Base-by-base conservation (phyloP, 2,113 vertebrate genomes). In the Mesoclemmys tuberculata region DNA sequence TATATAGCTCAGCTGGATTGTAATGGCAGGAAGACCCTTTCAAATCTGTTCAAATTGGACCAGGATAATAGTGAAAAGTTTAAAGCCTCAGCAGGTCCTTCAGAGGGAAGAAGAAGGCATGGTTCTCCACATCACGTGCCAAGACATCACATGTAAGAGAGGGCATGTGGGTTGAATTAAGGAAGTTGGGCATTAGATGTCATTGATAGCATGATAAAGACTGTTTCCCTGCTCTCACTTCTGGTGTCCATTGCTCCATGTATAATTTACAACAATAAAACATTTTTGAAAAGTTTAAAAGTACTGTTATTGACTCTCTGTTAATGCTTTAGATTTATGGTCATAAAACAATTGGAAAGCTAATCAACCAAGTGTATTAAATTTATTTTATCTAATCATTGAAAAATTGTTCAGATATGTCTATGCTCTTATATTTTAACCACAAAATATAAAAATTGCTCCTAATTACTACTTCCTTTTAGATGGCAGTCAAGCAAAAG, bases 401-500 rank as follows among this genome's bases (percentile, higher is more conserved):
- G 8, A 84, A 22, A 46, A 93, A 89, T 49, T 85, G 10, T 91
- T 88, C 12, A 75, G 10, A 64, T 64, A 26, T 3, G 21, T n/a
- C 2, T 96, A 81, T 88, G 75, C 14, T 2, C 19, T 31, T 4
- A 2, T 89, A 48, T 29, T 96, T 79, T 78, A 9, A 89, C 12
- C 92, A 27, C 87, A 93, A 64, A 10, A 61, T 13, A 41, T 92
- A 24, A 64, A 46, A 74, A 6, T 75, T 87, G 2, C 85, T 95
- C 14, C 3, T 86, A 79, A 87, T 89, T 85, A 78, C 87, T 89
- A 27, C 91, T 93, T 94, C 14, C 83, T 94, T 98, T 94, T 96
- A 99, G 99, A 98, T 87, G 29, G 49, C 5, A 95, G 68, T 55
- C 96, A 71, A 82, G 97, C 98, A 44, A 98, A 98, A 98, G 93